These are phyloP conservation scores for Pseudopleuronectes americanus DNA, from an alignment of 2,797 vertebrate genomes.

Conservation along the genomic window DNA sequence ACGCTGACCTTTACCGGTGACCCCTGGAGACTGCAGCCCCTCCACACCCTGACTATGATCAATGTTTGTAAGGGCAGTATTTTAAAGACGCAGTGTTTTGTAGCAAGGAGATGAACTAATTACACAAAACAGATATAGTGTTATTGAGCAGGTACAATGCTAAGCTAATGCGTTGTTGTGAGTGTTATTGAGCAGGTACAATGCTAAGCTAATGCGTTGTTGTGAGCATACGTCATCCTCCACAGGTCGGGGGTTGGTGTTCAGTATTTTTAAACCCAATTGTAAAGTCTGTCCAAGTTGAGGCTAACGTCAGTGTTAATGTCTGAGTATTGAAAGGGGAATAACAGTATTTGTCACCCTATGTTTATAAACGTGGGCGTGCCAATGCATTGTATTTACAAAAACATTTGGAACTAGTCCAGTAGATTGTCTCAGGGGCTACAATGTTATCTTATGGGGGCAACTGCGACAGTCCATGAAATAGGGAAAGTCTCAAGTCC, in stretches of 20 bases:
- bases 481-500: no score
- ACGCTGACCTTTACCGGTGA: slow-evolving; percentile 16
- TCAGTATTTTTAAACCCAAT: background rate
- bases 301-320: background rate
- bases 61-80: slow-evolving; percentile 17
- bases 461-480: no score
- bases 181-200: slow-evolving; percentile 3
- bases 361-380: no score
- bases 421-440: no score
- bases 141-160: slow-evolving; percentile 5
- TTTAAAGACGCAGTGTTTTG: slow-evolving; percentile 39
- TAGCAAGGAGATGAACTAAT: slow-evolving; percentile 38
- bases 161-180: background rate
- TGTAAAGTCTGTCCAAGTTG: background rate
- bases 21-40: slow-evolving; percentile 28
- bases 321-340: background rate
- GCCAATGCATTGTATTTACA: no score
- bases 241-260: slow-evolving; percentile 1
- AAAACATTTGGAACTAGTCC: no score
- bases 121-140: background rate
- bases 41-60: background rate
- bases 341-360: no score
- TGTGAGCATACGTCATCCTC: background rate
- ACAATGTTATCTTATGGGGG: no score
- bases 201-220: background rate